These are phyloP conservation scores for Megastigmus dorsalis DNA, from an alignment of 2,888 invertebrate species.

Conservation along the genomic window DNA sequence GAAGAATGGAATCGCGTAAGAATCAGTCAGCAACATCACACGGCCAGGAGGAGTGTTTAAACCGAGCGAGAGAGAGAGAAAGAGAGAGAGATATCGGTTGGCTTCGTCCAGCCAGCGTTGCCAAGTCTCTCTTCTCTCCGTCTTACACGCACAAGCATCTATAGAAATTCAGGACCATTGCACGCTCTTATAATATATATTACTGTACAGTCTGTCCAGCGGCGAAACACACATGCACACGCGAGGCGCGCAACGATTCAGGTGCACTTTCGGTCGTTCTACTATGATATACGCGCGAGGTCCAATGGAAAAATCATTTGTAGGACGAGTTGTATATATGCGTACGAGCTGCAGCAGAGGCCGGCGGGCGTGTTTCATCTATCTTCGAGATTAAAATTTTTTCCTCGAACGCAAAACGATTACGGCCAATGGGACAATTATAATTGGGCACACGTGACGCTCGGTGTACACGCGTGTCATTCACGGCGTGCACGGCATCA, in stretches of 20 bases:
- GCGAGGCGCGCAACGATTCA: no score
- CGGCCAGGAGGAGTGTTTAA: background rate
- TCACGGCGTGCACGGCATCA: no score
- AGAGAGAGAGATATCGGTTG: conserved; percentile 6
- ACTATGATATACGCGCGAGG: background rate
- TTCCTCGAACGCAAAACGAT: conserved; percentile 34
- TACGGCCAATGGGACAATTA: conserved; percentile 12
- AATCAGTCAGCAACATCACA: conserved; percentile 9
- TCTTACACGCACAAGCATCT: no score
- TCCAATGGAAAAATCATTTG: conserved; percentile 27
- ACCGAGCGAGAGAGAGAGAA: background rate
- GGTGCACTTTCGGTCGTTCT: no score
- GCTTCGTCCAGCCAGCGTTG: conserved; percentile 16
- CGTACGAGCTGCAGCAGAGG: no score
- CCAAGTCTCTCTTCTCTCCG: conserved; percentile 30
- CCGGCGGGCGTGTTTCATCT: no score
- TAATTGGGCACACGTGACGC: no score
- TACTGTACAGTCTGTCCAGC: background rate
- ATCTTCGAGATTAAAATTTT: no score
- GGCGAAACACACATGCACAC: background rate
- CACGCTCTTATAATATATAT: no score
- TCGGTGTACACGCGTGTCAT: background rate
- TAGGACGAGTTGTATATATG: no score
- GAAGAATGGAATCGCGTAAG: conserved; percentile 12
- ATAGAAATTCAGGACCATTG: no score